A percentile compares a stretch with the other conserved stretches of the same genome.
Conservation (phyloP, 2,888 invertebrate genomes). For the Eupithecia insigniata region DNA sequence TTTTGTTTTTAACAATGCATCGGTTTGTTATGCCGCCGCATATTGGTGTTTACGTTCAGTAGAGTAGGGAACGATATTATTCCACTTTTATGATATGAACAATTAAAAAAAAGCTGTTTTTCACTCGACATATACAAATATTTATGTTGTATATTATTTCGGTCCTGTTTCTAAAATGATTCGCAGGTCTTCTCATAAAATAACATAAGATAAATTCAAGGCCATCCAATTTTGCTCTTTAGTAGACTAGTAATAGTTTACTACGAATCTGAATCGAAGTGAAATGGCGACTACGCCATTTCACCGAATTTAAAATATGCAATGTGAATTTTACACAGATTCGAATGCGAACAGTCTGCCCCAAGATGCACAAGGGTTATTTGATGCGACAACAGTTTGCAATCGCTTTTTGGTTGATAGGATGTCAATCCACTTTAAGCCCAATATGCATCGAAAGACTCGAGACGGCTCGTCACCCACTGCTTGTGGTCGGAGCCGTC, state of each 20-base stretch:
- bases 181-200: not conserved
- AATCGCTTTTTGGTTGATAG: conserved; percentile 58
- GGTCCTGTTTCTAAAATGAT: not conserved
- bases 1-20: conserved; percentile 65
- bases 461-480: conserved; percentile 46
- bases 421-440: conserved; percentile 60
- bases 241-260: too few species aligned
- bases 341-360: conserved; percentile 30
- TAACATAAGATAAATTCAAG: not conserved
- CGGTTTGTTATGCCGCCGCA: conserved; percentile 46
- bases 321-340: conserved; percentile 4
- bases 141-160: not conserved
- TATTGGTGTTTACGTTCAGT: not conserved
- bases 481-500: conserved; percentile 53
- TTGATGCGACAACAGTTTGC: conserved; percentile 47
- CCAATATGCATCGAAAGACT: conserved; percentile 58
- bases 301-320: conserved; percentile 3
- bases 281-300: conserved; percentile 11
- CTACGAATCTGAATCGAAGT: too few species aligned
- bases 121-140: not conserved
- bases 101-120: not conserved
- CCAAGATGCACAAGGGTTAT: conserved; percentile 39
- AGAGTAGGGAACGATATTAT: conserved; percentile 27
- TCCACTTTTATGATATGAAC: conserved; percentile 3
- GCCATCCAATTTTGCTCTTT: conserved; percentile 2